A percentile compares a stretch with the other conserved stretches of the same genome.
These are phyloP conservation scores for Marronus borbonicus DNA, from an alignment of 2,888 invertebrate genomes.

Conservation along the genomic window DNA sequence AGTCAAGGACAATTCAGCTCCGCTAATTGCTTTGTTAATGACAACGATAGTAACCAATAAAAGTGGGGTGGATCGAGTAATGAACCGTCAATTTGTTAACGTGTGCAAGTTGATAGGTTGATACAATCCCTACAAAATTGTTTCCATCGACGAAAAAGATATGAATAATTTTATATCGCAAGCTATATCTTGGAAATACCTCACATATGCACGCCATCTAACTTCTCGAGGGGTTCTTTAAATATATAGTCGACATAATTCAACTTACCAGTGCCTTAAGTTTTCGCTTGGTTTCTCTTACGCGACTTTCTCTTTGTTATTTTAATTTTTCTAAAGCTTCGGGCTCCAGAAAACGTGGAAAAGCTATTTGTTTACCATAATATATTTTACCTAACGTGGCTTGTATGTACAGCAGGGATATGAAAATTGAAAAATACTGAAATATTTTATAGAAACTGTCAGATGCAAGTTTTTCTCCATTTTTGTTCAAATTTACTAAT, in stretches of 20 bases:
- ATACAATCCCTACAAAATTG: neutral
- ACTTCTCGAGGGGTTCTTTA: slow-evolving; percentile 55
- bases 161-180: too few relatives aligned
- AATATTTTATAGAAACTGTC: slow-evolving; percentile 51
- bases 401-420: slow-evolving; percentile 6
- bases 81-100: slow-evolving; percentile 57
- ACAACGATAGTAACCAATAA: slow-evolving; percentile 57
- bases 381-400: slow-evolving; percentile 5
- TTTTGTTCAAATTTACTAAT: too few relatives aligned
- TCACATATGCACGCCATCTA: slow-evolving; percentile 61
- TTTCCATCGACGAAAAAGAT: too few relatives aligned
- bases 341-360: neutral
- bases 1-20: slow-evolving; percentile 53
- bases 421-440: slow-evolving; percentile 53
- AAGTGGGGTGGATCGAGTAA: slow-evolving; percentile 56
- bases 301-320: slow-evolving; percentile 58
- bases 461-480: neutral
- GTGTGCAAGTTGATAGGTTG: slow-evolving; percentile 54
- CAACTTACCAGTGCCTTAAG: slow-evolving; percentile 62
- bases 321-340: slow-evolving; percentile 56
- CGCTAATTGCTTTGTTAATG: slow-evolving; percentile 58
- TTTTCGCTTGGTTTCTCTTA: slow-evolving; percentile 65
- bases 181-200: slow-evolving; percentile 47
- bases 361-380: neutral
- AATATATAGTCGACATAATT: slow-evolving; percentile 61